Evolutionary conservation across 2,888 invertebrate species (phyloP).

Genomic region (Callyntrura sp.): DNA sequence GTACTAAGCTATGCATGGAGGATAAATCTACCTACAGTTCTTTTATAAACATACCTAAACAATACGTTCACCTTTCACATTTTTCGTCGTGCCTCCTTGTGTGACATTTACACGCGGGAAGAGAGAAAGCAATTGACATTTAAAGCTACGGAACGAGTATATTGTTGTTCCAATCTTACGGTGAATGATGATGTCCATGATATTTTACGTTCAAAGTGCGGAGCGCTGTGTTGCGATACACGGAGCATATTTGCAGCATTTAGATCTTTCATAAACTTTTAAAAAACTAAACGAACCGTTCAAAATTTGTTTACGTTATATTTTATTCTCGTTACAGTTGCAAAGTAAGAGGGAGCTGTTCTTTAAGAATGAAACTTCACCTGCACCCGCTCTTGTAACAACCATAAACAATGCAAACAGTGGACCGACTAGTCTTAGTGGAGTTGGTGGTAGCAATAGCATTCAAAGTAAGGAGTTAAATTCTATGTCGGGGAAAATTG

Average conservation of each 20-base stretch:
- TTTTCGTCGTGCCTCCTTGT: constrained; percentile 11
- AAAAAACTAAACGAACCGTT: neutral
- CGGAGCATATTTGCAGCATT: too few species aligned
- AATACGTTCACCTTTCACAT: constrained; percentile 14
- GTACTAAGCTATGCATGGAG: neutral
- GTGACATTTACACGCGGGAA: constrained; percentile 25
- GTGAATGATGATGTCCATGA: constrained; percentile 12
- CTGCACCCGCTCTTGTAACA: constrained; percentile 85
- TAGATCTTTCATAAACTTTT: too few species aligned
- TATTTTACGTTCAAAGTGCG: constrained; percentile 7
- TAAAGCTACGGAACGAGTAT: neutral
- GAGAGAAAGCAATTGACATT: constrained; percentile 46
- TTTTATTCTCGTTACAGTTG: constrained; percentile 87
- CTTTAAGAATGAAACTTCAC: constrained; percentile 88
- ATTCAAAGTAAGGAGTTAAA: constrained; percentile 83
- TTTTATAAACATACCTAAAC: neutral
- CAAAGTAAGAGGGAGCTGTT: constrained; percentile 95
- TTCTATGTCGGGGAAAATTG: constrained; percentile 84
- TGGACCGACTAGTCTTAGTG: constrained; percentile 86
- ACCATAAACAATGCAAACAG: constrained; percentile 85
- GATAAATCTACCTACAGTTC: neutral
- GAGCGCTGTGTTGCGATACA: neutral
- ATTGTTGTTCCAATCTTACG: neutral
- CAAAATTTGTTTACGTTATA: constrained; percentile 38
- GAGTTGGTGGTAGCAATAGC: constrained; percentile 87